A percentile compares a stretch with the other conserved stretches of the same genome.
Conservation (phyloP, 2,797 vertebrate species). For the Dicrostonyx torquatus region DNA sequence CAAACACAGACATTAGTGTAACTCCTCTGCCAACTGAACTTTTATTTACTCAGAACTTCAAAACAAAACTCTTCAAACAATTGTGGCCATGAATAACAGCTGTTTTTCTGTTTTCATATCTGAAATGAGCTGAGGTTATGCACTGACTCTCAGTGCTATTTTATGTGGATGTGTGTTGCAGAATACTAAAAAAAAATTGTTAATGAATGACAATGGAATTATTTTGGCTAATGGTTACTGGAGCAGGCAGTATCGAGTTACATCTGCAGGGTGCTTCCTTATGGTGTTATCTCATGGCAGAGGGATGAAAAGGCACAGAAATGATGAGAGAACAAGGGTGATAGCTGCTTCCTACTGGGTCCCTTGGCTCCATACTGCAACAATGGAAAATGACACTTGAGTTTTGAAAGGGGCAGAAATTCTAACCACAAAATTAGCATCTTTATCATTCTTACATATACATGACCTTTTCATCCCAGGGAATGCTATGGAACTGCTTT, state of each 20-base stretch:
- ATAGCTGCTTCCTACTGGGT: background rate
- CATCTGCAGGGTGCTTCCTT: background rate
- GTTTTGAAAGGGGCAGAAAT: background rate
- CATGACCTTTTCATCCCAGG: background rate
- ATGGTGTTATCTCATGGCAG: background rate
- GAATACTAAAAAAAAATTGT: background rate
- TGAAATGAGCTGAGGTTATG: background rate
- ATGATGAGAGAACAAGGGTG: background rate
- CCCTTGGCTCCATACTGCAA: background rate
- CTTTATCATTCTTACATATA: background rate
- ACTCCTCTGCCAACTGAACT: background rate
- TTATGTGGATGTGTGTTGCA: background rate
- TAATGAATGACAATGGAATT: background rate
- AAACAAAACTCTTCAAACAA: background rate
- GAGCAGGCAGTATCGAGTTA: background rate
- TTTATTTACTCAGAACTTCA: background rate
- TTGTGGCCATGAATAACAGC: background rate
- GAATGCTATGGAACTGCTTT: background rate
- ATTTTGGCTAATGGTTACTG: background rate
- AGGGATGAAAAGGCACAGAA: background rate
- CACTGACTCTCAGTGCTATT: background rate
- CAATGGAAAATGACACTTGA: background rate
- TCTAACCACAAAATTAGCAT: background rate
- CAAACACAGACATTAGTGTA: background rate
- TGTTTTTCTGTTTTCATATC: background rate